These are phyloP conservation scores for Carcinoscorpius rotundicauda DNA, from an alignment of 1,140 invertebrate genomes.

Conservation along the genomic window DNA sequence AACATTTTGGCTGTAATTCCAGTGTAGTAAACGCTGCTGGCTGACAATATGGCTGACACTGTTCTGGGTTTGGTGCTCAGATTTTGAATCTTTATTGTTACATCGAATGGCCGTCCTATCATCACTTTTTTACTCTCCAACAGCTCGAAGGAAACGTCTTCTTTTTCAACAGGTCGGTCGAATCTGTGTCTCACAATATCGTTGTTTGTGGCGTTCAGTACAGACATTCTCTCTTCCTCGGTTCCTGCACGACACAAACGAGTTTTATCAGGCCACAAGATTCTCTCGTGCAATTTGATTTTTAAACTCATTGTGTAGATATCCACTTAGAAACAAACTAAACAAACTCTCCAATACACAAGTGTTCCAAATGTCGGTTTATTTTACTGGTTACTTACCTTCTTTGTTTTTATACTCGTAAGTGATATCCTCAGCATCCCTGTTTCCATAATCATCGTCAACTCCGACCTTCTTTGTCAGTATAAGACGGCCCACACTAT, in stretches of 20 bases:
- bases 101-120: slow-evolving; percentile 62
- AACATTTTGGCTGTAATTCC: slow-evolving; percentile 53
- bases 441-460: slow-evolving; percentile 43
- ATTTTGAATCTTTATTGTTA: slow-evolving; percentile 22
- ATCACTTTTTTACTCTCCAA: slow-evolving; percentile 69
- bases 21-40: slow-evolving; percentile 59
- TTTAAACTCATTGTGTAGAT: too few species aligned
- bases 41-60: slow-evolving; percentile 48
- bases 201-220: slow-evolving; percentile 52
- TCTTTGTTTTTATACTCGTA: slow-evolving; percentile 75
- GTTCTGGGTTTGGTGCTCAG: slow-evolving; percentile 45
- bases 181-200: slow-evolving; percentile 21
- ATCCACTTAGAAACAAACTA: too few species aligned
- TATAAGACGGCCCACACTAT: slow-evolving; percentile 68
- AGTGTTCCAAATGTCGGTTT: too few species aligned
- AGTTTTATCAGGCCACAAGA: too few species aligned
- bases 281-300: too few species aligned
- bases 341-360: too few species aligned
- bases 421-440: slow-evolving; percentile 61
- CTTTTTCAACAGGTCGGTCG: slow-evolving; percentile 43
- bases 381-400: slow-evolving; percentile 34
- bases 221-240: slow-evolving; percentile 59
- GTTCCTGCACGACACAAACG: slow-evolving; percentile 14
- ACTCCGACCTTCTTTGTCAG: slow-evolving; percentile 75
- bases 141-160: slow-evolving; percentile 73